Conservation (phyloP, 2,888 invertebrate genomes). For the Acanthosepion pharaonis region DNA sequence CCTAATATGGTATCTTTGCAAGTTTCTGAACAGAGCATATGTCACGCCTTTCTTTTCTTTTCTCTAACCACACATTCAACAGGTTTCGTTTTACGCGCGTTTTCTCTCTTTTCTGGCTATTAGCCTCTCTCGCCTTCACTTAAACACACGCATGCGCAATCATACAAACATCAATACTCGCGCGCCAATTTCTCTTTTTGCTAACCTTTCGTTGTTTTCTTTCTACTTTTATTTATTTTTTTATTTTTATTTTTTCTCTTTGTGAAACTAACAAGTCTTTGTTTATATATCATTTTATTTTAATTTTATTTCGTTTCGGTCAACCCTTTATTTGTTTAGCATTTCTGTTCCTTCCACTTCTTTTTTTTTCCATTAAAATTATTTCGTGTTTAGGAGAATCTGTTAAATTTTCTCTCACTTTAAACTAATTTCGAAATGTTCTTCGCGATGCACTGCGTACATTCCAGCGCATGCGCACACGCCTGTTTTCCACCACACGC, state of each 20-base stretch:
- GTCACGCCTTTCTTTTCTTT: background rate
- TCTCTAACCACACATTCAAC: background rate
- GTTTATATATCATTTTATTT: accelerated
- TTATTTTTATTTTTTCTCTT: background rate
- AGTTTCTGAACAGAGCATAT: background rate
- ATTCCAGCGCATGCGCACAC: background rate
- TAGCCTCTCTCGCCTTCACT: background rate
- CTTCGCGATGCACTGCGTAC: background rate
- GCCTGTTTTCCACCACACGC: background rate
- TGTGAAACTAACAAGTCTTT: background rate
- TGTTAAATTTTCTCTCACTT: background rate
- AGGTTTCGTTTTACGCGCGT: background rate
- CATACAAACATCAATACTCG: background rate
- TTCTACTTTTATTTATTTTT: background rate
- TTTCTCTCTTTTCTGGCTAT: background rate
- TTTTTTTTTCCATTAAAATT: background rate
- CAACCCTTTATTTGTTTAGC: background rate
- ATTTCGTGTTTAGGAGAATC: background rate
- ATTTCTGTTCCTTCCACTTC: background rate
- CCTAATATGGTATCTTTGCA: slow-evolving; percentile 10
- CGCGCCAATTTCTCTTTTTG: background rate
- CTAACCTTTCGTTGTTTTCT: background rate
- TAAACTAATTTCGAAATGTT: background rate
- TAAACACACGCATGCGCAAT: background rate
- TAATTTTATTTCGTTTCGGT: background rate